phyloP scores from a whole-genome alignment of 2,888 invertebrate species.

The Hymenopus coronatus region DNA sequence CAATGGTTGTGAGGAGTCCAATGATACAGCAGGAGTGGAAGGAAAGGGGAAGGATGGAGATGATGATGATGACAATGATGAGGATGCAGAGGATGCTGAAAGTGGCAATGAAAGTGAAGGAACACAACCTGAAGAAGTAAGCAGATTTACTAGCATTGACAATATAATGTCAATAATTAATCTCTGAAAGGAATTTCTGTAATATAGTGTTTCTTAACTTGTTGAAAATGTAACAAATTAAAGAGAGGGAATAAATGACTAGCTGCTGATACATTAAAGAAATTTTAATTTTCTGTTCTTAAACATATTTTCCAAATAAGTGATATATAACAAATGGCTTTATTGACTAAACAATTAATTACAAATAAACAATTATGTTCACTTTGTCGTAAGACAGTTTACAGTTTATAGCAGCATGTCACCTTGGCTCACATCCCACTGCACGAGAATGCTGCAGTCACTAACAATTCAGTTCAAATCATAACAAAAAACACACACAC shows the following conservation, averaged over 20 bases:
- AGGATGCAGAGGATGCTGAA: constrained; percentile 63
- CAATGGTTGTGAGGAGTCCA: constrained; percentile 46
- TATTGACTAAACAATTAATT: no score
- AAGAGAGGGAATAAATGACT: no score
- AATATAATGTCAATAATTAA: neutral
- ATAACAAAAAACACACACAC: no score
- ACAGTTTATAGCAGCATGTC: no score
- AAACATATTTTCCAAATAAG: neutral
- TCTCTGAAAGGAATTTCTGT: constrained; percentile 30
- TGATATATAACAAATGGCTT: neutral
- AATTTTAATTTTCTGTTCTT: neutral
- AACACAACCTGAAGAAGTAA: constrained; percentile 78
- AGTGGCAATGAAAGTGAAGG: constrained; percentile 87
- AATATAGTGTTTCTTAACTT: neutral
- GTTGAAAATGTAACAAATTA: no score
- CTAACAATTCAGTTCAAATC: no score
- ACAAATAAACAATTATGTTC: no score
- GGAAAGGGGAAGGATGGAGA: constrained; percentile 32
- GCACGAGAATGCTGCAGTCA: no score
- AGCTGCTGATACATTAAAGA: no score
- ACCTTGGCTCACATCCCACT: no score
- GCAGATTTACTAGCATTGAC: neutral
- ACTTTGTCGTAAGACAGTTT: no score
- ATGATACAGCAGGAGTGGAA: constrained; percentile 35
- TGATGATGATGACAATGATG: constrained; percentile 47